Conservation (phyloP, 2,797 vertebrate genomes). For the Eremophila alpestris region DNA sequence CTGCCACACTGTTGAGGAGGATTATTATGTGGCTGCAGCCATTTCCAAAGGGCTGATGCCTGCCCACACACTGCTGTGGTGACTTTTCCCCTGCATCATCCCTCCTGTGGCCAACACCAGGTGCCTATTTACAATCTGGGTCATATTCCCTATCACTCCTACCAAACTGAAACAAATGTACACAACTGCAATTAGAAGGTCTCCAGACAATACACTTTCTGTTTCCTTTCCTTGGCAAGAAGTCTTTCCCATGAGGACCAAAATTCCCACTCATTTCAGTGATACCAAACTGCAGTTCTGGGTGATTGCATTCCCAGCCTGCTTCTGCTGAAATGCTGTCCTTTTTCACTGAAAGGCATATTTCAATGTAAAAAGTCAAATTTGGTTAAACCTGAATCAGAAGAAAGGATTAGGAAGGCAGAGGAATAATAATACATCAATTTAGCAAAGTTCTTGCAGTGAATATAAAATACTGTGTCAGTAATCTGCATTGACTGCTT, state of each 20-base stretch:
- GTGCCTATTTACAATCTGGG: not conserved
- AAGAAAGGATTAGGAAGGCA: slow-evolving; percentile 31
- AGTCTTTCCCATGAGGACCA: not conserved
- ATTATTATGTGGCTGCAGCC: not conserved
- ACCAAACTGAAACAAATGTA: not conserved
- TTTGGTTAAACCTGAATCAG: slow-evolving; percentile 5
- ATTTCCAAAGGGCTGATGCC: not conserved
- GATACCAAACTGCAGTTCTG: not conserved
- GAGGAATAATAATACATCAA: slow-evolving; percentile 32
- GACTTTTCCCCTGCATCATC: not conserved
- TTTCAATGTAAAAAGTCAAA: slow-evolving; percentile 4
- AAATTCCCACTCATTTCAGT: not conserved
- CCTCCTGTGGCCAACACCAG: not conserved
- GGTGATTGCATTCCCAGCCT: not conserved
- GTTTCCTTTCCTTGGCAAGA: not conserved
- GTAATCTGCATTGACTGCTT: slow-evolving; percentile 31
- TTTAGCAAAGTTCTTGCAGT: slow-evolving; percentile 11
- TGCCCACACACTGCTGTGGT: not conserved
- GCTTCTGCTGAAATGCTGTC: not conserved
- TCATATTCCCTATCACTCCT: not conserved
- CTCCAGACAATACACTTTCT: not conserved
- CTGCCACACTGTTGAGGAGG: not conserved
- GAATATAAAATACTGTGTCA: slow-evolving; percentile 22
- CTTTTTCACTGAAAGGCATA: not conserved
- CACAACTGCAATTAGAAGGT: not conserved